Evolutionary conservation across 2,797 vertebrate species (phyloP).

Genomic region (Mycteria americana): DNA sequence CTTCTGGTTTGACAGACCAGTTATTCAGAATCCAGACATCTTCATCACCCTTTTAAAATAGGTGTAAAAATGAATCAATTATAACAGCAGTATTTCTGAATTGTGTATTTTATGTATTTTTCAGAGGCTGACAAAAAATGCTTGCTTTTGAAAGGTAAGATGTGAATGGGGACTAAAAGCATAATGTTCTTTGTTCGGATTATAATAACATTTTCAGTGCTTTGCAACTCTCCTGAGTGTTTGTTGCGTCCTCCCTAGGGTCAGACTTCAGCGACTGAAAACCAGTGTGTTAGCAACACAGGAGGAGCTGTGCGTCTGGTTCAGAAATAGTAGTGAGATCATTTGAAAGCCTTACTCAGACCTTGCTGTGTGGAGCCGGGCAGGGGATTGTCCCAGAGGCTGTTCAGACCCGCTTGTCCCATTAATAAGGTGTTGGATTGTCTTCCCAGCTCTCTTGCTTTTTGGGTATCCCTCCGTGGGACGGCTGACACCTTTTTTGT

Average conservation of each 20-base stretch:
- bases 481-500: background rate
- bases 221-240: background rate
- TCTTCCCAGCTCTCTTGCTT: background rate
- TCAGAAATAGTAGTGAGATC: conserved; percentile 4
- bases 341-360: background rate
- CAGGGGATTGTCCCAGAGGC: background rate
- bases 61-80: background rate
- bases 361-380: background rate
- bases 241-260: background rate
- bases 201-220: background rate
- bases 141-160: background rate
- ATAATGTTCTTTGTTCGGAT: background rate
- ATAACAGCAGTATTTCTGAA: background rate
- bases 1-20: background rate
- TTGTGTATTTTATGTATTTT: background rate
- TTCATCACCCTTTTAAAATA: background rate
- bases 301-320: background rate
- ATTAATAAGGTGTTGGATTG: background rate
- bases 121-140: background rate
- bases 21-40: background rate
- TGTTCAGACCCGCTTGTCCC: background rate
- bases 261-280: background rate
- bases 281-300: background rate
- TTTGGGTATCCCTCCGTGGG: background rate
- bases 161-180: background rate